These are phyloP conservation scores for Tachina fera DNA, from an alignment of 2,888 invertebrate genomes.

Conservation along the genomic window DNA sequence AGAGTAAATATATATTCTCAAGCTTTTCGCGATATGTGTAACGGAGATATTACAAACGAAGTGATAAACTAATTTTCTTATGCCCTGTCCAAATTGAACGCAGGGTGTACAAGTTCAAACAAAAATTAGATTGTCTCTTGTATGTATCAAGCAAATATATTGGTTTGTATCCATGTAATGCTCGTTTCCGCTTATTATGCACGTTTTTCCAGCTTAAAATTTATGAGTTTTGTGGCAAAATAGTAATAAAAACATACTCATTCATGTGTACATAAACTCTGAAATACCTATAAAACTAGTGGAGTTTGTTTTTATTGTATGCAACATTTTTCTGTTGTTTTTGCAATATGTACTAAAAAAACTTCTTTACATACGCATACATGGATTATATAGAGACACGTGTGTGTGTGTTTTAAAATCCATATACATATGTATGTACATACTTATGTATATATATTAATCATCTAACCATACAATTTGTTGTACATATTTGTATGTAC, in stretches of 20 bases:
- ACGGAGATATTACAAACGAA: no score
- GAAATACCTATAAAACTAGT: constrained; percentile 27
- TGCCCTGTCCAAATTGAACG: no score
- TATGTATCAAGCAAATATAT: constrained; percentile 57
- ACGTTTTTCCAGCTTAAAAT: constrained; percentile 59
- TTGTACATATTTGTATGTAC: background rate
- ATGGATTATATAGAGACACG: background rate
- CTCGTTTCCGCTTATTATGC: constrained; percentile 64
- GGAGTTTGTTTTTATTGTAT: constrained; percentile 18
- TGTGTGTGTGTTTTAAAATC: constrained; percentile 3
- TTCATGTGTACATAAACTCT: constrained; percentile 18
- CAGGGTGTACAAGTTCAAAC: background rate
- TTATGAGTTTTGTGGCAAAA: constrained; percentile 66
- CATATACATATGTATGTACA: background rate
- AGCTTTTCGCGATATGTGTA: no score
- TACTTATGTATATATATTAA: no score
- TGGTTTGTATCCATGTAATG: constrained; percentile 47
- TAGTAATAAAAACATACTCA: constrained; percentile 31
- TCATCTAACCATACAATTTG: constrained; percentile 40
- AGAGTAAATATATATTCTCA: no score
- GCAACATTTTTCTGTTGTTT: constrained; percentile 1
- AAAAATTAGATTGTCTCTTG: constrained; percentile 58
- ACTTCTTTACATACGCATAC: constrained; percentile 27
- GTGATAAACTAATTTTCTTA: no score
- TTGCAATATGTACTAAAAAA: constrained; percentile 38